These are phyloP conservation scores for Microcaecilia unicolor DNA, from an alignment of 2,797 vertebrate genomes.

Conservation along the genomic window DNA sequence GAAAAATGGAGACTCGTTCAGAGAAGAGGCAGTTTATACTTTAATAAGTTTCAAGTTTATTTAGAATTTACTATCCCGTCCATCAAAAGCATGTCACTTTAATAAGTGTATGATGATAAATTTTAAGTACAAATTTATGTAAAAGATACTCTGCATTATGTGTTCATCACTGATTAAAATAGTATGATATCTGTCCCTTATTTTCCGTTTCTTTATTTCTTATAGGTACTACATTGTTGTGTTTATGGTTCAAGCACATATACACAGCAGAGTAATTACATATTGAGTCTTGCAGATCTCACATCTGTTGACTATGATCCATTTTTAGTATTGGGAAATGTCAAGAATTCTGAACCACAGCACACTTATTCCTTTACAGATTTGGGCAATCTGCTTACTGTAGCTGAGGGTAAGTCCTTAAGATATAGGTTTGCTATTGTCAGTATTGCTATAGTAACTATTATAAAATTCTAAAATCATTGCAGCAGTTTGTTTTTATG, in stretches of 20 bases:
- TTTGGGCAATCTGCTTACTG: constrained; percentile 83
- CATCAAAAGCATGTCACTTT: too few relatives aligned
- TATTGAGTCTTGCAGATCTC: constrained; percentile 84
- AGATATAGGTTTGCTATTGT: fast-evolving
- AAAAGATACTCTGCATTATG: too few relatives aligned
- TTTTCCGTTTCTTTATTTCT: background rate
- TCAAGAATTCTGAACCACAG: constrained; percentile 71
- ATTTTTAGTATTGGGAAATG: constrained; percentile 74
- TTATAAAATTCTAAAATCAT: background rate
- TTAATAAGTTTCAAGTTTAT: too few relatives aligned
- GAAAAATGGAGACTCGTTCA: too few relatives aligned
- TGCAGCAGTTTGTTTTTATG: too few relatives aligned
- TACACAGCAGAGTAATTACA: constrained; percentile 87
- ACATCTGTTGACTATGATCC: constrained; percentile 79
- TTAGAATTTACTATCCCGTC: too few relatives aligned
- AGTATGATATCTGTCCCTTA: background rate
- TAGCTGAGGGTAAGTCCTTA: constrained; percentile 76
- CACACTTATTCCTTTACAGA: constrained; percentile 61
- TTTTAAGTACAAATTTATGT: too few relatives aligned
- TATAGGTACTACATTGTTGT: constrained; percentile 87
- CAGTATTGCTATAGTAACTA: fast-evolving
- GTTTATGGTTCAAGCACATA: constrained; percentile 86
- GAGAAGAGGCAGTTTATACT: too few relatives aligned
- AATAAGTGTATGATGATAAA: too few relatives aligned
- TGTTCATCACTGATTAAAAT: too few relatives aligned